Evolutionary conservation across 2,113 vertebrate species (phyloP), one percentile per base, ranked within the genome.

Genomic region (Theristicus caerulescens): DNA sequence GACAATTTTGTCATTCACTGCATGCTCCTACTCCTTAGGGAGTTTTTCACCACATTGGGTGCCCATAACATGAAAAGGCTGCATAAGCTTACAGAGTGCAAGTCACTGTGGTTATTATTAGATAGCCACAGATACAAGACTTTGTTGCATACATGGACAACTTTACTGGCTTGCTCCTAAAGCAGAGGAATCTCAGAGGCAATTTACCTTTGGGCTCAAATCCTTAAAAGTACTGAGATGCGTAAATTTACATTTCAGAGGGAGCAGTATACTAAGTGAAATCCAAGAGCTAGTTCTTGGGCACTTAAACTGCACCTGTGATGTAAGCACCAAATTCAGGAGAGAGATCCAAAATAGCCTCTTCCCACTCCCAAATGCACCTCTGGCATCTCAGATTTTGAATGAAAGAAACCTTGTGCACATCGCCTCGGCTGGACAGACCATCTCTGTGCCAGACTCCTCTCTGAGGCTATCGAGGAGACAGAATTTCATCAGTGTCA

Each of bases 41-140:
- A 0, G 0, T 46, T 38, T 66, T 72, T 34, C 0, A 2, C 16
- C 0, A 0, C 21, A 11, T 26, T 4, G 31, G 18, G 11, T 71
- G 31, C 19, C 64, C 16, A 5, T 9, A 82, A 31, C 40, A n/a
- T 42, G 32, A 61, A 65, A 49, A 49, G 19, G 19, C 22, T 61
- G 40, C 14, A 26, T 47, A 38, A 77, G 31, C 16, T 57, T 58
- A n/a, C 4, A 10, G n/a, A 59, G 20, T 24, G 16, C 32, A 47
- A 76, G n/a, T 76, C 38, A 22, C 46, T 51, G 36, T 16, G 16
- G 15, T 66, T 76, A 27, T 59, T 26, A 36, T 62, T 71, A 2
- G 1, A 36, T 17, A 72, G 27, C 13, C 36, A 62, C 20, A 71
- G 47, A 49, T 20, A 8, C 18, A 42, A 52, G 71, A 82, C 27